A percentile compares a stretch with the other conserved stretches of the same genome.
Evolutionary conservation across 1,140 invertebrate genomes (phyloP).

Genomic region (Diachasmimorpha longicaudata): DNA sequence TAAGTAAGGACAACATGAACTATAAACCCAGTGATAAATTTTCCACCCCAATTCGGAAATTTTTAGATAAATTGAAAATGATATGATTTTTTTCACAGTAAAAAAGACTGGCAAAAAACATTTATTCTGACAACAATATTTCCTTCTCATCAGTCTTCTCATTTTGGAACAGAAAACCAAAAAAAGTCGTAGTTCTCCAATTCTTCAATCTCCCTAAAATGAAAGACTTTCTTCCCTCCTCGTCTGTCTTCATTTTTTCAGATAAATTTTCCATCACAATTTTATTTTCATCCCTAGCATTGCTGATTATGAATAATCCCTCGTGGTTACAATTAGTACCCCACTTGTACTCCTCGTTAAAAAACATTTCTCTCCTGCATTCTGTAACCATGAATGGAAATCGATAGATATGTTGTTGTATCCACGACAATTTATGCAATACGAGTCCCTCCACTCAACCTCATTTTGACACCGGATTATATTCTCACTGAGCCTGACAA

Average conservation of each 20-base stretch:
- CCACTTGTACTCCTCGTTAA: neutral
- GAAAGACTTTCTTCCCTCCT: too few relatives aligned
- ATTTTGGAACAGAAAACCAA: too few relatives aligned
- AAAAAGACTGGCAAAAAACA: too few relatives aligned
- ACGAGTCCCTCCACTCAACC: neutral
- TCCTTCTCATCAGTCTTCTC: too few relatives aligned
- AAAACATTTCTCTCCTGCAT: neutral
- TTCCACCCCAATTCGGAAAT: too few relatives aligned
- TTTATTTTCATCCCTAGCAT: neutral
- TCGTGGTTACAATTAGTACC: neutral
- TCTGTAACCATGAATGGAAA: neutral
- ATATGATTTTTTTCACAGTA: too few relatives aligned
- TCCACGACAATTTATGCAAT: conserved; percentile 46
- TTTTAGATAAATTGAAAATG: too few relatives aligned
- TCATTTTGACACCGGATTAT: conserved; percentile 21
- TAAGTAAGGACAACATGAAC: too few relatives aligned
- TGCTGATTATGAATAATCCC: conserved; percentile 7
- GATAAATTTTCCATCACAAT: neutral
- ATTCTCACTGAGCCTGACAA: conserved; percentile 26
- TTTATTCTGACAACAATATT: too few relatives aligned
- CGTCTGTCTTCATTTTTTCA: neutral
- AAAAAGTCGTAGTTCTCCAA: too few relatives aligned
- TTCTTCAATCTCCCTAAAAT: too few relatives aligned
- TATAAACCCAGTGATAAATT: too few relatives aligned
- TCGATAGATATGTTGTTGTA: conserved; percentile 55